Percentiles rank a stretch among this genome's conserved stretches.
These are phyloP conservation scores for Carduelis carduelis DNA, from an alignment of 2,797 vertebrate genomes.

Conservation along the genomic window DNA sequence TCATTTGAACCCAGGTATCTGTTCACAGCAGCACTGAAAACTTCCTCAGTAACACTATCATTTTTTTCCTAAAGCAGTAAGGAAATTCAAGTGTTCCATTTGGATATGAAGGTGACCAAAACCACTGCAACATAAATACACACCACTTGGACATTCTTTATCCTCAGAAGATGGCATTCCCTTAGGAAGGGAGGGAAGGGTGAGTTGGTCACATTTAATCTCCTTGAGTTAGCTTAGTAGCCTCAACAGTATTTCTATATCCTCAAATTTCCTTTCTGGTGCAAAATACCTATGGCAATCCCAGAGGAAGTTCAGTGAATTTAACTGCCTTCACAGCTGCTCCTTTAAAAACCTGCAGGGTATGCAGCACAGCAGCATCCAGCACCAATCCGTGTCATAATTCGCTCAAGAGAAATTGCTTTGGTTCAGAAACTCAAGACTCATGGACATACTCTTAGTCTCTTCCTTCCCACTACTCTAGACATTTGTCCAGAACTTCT, in stretches of 20 bases:
- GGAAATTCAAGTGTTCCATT: not conserved
- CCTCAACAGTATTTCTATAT: not conserved
- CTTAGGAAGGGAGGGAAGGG: not conserved
- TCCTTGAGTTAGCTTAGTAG: not conserved
- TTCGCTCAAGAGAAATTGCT: not conserved
- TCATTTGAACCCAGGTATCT: not conserved
- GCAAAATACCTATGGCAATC: slow-evolving; percentile 17
- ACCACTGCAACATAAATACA: not conserved
- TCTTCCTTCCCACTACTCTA: not conserved
- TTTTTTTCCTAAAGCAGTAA: not conserved
- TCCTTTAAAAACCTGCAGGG: not conserved
- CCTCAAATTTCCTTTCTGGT: not conserved
- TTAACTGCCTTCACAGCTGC: slow-evolving; percentile 10
- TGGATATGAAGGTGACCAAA: not conserved
- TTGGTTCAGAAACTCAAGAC: not conserved
- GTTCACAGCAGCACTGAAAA: not conserved
- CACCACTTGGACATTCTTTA: not conserved
- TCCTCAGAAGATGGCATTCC: not conserved
- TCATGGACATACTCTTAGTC: not conserved
- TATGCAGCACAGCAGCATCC: not conserved
- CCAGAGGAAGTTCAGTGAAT: not conserved
- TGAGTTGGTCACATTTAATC: not conserved
- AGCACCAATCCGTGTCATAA: not conserved
- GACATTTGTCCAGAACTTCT: not conserved
- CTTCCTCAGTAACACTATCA: not conserved